These are phyloP conservation scores for Reinhardtius hippoglossoides DNA, from an alignment of 2,113 vertebrate genomes.

Conservation along the genomic window DNA sequence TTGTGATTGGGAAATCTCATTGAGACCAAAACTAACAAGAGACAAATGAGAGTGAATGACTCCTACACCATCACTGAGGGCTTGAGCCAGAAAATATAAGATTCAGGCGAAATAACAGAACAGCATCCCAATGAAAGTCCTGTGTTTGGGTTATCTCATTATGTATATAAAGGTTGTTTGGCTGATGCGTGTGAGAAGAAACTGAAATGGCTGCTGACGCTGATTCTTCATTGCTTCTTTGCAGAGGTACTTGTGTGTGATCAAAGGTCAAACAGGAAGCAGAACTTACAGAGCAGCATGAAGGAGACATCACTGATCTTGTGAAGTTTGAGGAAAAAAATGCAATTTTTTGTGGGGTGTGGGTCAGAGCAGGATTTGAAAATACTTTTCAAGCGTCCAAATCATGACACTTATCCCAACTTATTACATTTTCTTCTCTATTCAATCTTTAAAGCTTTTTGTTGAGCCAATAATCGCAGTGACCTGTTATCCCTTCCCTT, in stretches of 20 bases:
- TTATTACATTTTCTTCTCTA: background rate
- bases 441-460: conserved; percentile 11
- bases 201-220: conserved; percentile 22
- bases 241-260: conserved; percentile 11
- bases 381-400: conserved; percentile 7
- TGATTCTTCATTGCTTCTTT: conserved; percentile 10
- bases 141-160: conserved; percentile 1
- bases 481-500: background rate
- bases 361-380: background rate
- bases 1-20: background rate
- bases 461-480: background rate
- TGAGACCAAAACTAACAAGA: conserved; percentile 1
- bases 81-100: background rate
- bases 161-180: conserved; percentile 1
- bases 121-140: background rate
- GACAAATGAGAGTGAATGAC: background rate
- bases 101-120: background rate
- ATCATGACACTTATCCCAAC: background rate
- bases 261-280: conserved; percentile 53
- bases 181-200: background rate
- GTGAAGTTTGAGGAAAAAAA: no score
- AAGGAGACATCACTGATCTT: background rate
- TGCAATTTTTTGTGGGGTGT: background rate
- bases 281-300: background rate
- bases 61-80: background rate